Evolutionary conservation across 2,888 invertebrate species (phyloP).

Genomic region (Drosophila trichaetosa): DNA sequence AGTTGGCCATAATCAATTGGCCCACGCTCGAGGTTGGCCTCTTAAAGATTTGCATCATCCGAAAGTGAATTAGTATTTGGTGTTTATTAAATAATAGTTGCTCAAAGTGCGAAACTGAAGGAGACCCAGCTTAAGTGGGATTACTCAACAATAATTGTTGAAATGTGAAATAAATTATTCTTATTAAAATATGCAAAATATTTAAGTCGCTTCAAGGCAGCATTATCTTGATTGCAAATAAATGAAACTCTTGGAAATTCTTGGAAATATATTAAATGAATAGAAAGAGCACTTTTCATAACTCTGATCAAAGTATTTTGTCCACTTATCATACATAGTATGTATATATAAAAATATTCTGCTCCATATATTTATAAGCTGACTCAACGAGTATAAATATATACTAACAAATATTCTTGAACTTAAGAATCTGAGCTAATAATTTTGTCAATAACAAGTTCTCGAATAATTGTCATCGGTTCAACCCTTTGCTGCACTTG

Average conservation of each 20-base stretch:
- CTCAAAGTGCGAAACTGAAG: not conserved
- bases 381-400: not conserved
- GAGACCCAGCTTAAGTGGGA: not conserved
- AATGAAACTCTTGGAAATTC: not conserved
- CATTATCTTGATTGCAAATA: not conserved
- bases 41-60: constrained; percentile 12
- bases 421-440: not conserved
- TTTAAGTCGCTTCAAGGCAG: not conserved
- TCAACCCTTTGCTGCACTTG: constrained; percentile 3
- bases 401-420: not conserved
- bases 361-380: not conserved
- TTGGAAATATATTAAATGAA: not conserved
- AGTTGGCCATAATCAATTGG: constrained; percentile 41
- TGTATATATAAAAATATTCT: not conserved
- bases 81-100: constrained; percentile 5
- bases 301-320: not conserved
- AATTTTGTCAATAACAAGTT: not conserved
- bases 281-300: not conserved
- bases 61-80: constrained; percentile 9
- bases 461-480: not conserved
- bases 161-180: not conserved
- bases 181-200: not conserved
- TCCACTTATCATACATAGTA: not conserved
- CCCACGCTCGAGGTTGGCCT: constrained; percentile 18
- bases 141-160: not conserved